Evolutionary conservation across 2,113 vertebrate species (phyloP).

Genomic region (Myotis yumanensis): DNA sequence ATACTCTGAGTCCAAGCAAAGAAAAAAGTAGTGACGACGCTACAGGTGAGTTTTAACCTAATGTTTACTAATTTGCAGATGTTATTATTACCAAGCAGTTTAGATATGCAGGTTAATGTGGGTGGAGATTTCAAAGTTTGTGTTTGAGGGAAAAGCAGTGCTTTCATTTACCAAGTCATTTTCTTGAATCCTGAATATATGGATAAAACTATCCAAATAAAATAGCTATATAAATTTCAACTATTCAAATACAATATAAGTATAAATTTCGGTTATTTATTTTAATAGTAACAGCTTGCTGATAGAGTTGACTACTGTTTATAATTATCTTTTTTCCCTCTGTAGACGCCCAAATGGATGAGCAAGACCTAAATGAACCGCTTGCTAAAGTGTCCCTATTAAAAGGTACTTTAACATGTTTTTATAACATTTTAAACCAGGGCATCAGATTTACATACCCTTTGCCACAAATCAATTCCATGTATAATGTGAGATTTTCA

Average conservation of each 20-base stretch:
- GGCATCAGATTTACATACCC: neutral
- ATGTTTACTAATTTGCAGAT: neutral
- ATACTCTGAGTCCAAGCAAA: slow-evolving; percentile 99
- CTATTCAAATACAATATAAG: neutral
- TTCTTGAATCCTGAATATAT: slow-evolving; percentile 27
- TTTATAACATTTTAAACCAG: slow-evolving; percentile 55
- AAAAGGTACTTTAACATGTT: slow-evolving; percentile 89
- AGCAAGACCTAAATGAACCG: slow-evolving; percentile 95
- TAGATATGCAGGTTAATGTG: neutral
- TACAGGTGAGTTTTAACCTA: slow-evolving; percentile 87
- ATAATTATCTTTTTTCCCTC: slow-evolving; percentile 51
- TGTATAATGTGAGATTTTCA: slow-evolving; percentile 22
- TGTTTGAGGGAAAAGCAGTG: neutral
- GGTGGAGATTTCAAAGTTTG: neutral
- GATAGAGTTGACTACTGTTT: slow-evolving; percentile 7
- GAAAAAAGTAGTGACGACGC: slow-evolving; percentile 98
- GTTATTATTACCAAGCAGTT: neutral
- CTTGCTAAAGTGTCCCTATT: slow-evolving; percentile 94
- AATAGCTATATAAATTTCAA: slow-evolving; percentile 4
- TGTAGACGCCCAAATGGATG: slow-evolving; percentile 97
- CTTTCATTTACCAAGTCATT: slow-evolving; percentile 8
- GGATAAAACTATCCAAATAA: slow-evolving; percentile 21
- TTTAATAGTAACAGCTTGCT: slow-evolving; percentile 38
- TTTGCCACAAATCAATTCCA: neutral
- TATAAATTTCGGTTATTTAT: slow-evolving; percentile 44